Conservation (phyloP, 2,888 invertebrate species). For the Drepanosiphum platanoidis region DNA sequence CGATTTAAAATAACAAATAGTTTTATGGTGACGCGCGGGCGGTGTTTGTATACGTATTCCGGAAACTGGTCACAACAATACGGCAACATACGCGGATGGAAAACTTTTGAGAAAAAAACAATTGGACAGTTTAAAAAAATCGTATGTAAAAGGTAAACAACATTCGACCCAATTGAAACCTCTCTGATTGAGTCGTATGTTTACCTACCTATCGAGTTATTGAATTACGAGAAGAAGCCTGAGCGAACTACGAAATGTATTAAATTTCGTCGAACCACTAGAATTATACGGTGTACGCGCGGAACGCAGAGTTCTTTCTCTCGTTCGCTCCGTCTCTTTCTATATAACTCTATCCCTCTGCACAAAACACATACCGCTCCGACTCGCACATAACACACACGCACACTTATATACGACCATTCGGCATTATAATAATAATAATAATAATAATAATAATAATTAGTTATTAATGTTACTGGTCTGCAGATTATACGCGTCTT, state of each 20-base stretch:
- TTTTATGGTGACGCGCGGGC: background rate
- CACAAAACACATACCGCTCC: background rate
- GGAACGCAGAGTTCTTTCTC: background rate
- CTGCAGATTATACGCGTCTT: background rate
- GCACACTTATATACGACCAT: background rate
- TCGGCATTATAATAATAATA: background rate
- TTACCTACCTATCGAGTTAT: conserved; percentile 29
- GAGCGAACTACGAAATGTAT: conserved; percentile 50
- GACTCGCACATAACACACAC: background rate
- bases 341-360: background rate
- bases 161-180: conserved; percentile 53
- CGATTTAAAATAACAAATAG: conserved; percentile 19
- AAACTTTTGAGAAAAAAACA: background rate
- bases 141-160: conserved; percentile 29
- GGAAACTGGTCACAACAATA: background rate
- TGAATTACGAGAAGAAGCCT: conserved; percentile 55
- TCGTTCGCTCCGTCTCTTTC: background rate
- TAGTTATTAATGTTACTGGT: conserved; percentile 5
- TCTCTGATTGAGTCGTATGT: conserved; percentile 56
- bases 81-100: no score
- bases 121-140: conserved; percentile 19
- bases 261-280: conserved; percentile 39
- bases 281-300: background rate
- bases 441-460: conserved; percentile 7
- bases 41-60: background rate